These are phyloP conservation scores for Ormyrus rosae DNA, from an alignment of 2,888 invertebrate species.

Conservation along the genomic window DNA sequence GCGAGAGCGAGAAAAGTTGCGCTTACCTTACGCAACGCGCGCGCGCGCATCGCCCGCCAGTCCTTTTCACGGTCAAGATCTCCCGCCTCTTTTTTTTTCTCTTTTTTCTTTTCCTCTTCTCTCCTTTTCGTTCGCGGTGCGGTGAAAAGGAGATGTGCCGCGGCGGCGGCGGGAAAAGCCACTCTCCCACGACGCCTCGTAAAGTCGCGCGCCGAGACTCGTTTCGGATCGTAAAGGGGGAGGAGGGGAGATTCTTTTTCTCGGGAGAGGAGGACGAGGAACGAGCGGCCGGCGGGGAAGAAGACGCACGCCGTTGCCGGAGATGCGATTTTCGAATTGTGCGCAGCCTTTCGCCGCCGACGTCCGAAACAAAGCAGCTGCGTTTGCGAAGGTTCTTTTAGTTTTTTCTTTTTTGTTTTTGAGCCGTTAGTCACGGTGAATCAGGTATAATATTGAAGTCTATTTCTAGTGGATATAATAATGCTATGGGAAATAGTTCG, in stretches of 20 bases:
- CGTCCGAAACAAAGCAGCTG: no score
- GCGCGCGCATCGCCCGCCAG: neutral
- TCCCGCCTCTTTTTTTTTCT: neutral
- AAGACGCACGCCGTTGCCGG: no score
- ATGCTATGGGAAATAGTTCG: no score
- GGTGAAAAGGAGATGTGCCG: neutral
- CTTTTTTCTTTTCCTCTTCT: no score
- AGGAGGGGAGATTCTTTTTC: slow-evolving; percentile 1
- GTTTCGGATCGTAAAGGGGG: slow-evolving; percentile 33
- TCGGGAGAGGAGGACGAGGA: neutral
- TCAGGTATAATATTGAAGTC: no score
- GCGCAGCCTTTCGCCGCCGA: no score
- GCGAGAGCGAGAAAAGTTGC: neutral
- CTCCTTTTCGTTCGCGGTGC: neutral
- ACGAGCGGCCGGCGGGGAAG: no score
- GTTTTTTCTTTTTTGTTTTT: no score
- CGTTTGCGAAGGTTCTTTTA: no score
- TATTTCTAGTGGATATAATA: no score
- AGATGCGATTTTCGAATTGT: no score
- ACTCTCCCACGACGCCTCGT: slow-evolving; percentile 42
- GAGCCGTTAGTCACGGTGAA: no score
- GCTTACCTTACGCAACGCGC: slow-evolving; percentile 47
- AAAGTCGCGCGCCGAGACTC: slow-evolving; percentile 10
- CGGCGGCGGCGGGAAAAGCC: slow-evolving; percentile 3
- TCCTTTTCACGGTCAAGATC: slow-evolving; percentile 58